Conservation (phyloP, 2,888 invertebrate genomes). For the Clunio marinus region DNA sequence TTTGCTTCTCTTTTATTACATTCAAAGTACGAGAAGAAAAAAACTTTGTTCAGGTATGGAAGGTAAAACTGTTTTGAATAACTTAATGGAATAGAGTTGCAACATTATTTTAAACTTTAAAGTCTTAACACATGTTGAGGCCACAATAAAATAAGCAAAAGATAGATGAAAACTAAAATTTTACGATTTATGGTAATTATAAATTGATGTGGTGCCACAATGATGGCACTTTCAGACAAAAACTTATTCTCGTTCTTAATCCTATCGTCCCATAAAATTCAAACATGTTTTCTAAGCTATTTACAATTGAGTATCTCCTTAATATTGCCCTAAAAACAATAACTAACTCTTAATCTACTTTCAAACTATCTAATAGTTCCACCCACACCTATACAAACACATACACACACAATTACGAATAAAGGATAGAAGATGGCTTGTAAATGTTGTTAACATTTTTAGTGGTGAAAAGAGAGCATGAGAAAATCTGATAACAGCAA, state of each 20-base stretch:
- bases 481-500: conserved; percentile 18
- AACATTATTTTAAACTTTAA: too few relatives aligned
- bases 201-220: background rate
- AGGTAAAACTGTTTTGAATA: too few relatives aligned
- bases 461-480: background rate
- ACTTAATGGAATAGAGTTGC: too few relatives aligned
- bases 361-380: background rate
- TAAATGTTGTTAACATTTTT: background rate
- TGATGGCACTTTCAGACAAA: background rate
- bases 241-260: background rate
- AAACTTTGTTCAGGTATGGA: too few relatives aligned
- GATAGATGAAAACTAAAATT: too few relatives aligned
- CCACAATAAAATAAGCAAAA: too few relatives aligned
- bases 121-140: too few relatives aligned
- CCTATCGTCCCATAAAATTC: conserved; percentile 5
- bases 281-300: conserved; percentile 12
- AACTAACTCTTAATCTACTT: conserved; percentile 20
- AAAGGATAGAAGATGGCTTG: too few relatives aligned
- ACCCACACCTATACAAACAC: too few relatives aligned
- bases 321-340: background rate
- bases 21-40: background rate
- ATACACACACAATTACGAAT: too few relatives aligned
- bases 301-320: conserved; percentile 25
- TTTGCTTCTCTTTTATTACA: too few relatives aligned
- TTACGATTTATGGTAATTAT: conserved; percentile 19